Evolutionary conservation across 2,797 vertebrate genomes (phyloP), one percentile per base, ranked within the genome.

Genomic region (Hoplostethus mediterraneus): DNA sequence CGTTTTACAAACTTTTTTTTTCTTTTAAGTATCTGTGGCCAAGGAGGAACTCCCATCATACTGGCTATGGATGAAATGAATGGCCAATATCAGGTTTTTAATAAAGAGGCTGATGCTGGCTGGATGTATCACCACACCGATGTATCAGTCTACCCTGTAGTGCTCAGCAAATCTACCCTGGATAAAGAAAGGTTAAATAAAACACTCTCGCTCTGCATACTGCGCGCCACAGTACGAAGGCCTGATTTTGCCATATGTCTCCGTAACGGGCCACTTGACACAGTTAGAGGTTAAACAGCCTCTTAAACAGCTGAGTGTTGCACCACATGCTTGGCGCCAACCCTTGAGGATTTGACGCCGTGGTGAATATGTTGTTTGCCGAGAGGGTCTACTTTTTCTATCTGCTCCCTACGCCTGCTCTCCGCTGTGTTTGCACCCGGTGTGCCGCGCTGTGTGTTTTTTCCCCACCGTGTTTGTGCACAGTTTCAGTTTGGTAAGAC

Each of bases 251-350:
- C 72, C 53, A 7, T 69, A 66, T 61, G 81, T 75, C 75, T 86
- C 78, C 17, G 42, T 84, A 73, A 82, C 78, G 82, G 73, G 66
- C 76, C 75, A 80, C 86, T 89, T 83, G 79, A 87, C 83, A 80
- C 74, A 76, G 76, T 81, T 81, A 16, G 76, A 86, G 91, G 91
- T 93, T 93, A 93, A 94, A 91, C 79, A 80, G 87, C 84, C 87
- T 89, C 92, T 91, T 89, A 80, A 88, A 87, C 81, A 73, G 82
- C 84, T 68, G 82, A 90, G 86, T 83, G 67, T 87, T 71, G 45
- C 86, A 74, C 77, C 86, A 70, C 86, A 76, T 72, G 82, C 59
- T 78, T 53, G 80, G 9, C 75, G 3, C 63, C 73, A 21, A 73
- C 77, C 84, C 86, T 57, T 2, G 67, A 81, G 86, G 79, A 80